A percentile compares a stretch with the other conserved stretches of the same genome.
phyloP scores from a whole-genome alignment of 2,113 vertebrate species.

The Pituophis catenifer region DNA sequence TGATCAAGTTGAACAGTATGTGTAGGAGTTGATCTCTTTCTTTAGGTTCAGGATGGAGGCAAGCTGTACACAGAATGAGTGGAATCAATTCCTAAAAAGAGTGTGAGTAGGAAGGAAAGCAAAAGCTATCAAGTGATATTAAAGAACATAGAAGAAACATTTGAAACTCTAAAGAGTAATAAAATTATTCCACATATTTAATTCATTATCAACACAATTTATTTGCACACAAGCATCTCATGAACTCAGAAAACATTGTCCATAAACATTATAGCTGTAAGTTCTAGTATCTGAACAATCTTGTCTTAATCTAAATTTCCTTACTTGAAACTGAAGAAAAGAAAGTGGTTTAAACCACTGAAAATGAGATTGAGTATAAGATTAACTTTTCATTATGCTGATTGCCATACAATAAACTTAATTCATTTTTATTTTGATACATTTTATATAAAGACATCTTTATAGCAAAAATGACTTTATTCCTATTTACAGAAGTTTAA shows the following conservation, averaged over 20 bases:
- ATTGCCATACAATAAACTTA: not conserved
- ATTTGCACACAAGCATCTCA: constrained; percentile 29
- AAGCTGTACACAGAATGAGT: constrained; percentile 94
- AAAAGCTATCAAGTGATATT: constrained; percentile 55
- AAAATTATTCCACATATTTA: constrained; percentile 31
- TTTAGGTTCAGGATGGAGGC: constrained; percentile 95
- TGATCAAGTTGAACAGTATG: constrained; percentile 98
- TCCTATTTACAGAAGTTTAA: not conserved
- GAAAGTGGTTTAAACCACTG: constrained; percentile 19
- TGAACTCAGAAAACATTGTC: constrained; percentile 32
- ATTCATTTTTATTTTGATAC: not conserved
- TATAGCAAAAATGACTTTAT: not conserved
- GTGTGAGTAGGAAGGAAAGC: constrained; percentile 33
- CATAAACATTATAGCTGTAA: not conserved
- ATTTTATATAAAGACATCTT: not conserved
- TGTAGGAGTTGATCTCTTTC: constrained; percentile 98
- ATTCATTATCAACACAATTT: constrained; percentile 11
- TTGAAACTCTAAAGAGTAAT: constrained; percentile 36
- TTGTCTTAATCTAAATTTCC: not conserved
- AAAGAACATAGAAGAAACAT: constrained; percentile 48
- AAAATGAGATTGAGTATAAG: not conserved
- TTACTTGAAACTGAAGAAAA: constrained; percentile 30
- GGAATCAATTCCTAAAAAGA: constrained; percentile 89
- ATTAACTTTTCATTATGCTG: constrained; percentile 9
- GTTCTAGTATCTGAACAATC: constrained; percentile 19